phyloP scores from a whole-genome alignment of 2,113 vertebrate species.

The Barnardius zonarius region DNA sequence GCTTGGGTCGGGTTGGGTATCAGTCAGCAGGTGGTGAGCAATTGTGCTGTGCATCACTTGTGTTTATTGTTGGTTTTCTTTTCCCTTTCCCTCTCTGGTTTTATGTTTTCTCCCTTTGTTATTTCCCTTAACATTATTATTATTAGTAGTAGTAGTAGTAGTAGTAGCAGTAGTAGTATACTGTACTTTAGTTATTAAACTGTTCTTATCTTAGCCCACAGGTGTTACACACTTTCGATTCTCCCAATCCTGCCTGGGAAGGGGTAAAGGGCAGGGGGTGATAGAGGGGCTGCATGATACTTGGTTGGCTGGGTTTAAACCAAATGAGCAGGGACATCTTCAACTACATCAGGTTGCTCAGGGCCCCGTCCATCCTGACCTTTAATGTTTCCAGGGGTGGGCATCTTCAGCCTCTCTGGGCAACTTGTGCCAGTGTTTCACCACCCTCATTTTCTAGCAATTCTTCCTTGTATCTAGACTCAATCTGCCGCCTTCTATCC shows the following conservation, averaged over 20 bases:
- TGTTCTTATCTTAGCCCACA: neutral
- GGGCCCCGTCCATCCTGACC: accelerated
- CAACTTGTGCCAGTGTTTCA: neutral
- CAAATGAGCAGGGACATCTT: neutral
- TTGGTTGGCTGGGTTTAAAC: neutral
- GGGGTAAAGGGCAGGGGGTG: neutral
- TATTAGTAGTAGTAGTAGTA: neutral
- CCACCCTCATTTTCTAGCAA: neutral
- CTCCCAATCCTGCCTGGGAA: neutral
- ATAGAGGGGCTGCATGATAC: neutral
- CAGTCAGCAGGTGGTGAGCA: neutral
- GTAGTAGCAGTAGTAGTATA: neutral
- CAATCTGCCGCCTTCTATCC: neutral
- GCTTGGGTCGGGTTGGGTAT: neutral
- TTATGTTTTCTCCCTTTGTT: neutral
- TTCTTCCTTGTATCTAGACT: neutral
- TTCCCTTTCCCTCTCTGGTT: neutral
- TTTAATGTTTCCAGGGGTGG: neutral
- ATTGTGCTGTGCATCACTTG: neutral
- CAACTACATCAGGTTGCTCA: neutral
- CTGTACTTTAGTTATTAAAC: neutral
- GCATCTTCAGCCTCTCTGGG: neutral
- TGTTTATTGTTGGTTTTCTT: neutral
- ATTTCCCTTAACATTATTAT: neutral
- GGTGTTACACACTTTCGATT: neutral